Conservation (phyloP, 2,888 invertebrate genomes). For the Strigamia crassipes region DNA sequence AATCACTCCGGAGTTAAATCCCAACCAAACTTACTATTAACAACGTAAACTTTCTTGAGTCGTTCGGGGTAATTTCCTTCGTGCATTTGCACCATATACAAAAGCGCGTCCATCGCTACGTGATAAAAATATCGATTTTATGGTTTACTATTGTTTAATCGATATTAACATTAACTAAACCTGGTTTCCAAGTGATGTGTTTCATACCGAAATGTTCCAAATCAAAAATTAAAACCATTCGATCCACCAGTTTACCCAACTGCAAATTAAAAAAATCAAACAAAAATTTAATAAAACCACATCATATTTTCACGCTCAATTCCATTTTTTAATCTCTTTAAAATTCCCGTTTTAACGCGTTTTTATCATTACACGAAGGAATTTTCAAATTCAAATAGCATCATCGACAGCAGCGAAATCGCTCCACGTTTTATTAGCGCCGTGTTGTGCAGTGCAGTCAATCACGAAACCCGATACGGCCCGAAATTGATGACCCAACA, state of each 20-base stretch:
- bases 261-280: neutral
- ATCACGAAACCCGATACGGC: neutral
- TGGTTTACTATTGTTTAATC: neutral
- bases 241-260: conserved; percentile 53
- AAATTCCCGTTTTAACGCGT: no score
- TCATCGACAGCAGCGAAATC: neutral
- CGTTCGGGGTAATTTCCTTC: conserved; percentile 93
- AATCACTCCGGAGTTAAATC: neutral
- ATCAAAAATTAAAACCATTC: conserved; percentile 59
- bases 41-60: conserved; percentile 79
- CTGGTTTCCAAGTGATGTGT: conserved; percentile 77
- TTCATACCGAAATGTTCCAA: conserved; percentile 59
- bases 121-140: conserved; percentile 45
- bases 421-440: neutral
- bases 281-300: neutral
- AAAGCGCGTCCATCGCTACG: conserved; percentile 77
- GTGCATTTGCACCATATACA: conserved; percentile 80
- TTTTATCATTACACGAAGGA: neutral
- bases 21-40: conserved; percentile 71
- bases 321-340: neutral
- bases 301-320: no score
- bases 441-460: neutral
- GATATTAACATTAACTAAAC: conserved; percentile 59
- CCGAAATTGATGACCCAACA: neutral
- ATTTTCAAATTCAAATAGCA: neutral